phyloP scores from a whole-genome alignment of 2,113 vertebrate species.

The Alligator sinensis region DNA sequence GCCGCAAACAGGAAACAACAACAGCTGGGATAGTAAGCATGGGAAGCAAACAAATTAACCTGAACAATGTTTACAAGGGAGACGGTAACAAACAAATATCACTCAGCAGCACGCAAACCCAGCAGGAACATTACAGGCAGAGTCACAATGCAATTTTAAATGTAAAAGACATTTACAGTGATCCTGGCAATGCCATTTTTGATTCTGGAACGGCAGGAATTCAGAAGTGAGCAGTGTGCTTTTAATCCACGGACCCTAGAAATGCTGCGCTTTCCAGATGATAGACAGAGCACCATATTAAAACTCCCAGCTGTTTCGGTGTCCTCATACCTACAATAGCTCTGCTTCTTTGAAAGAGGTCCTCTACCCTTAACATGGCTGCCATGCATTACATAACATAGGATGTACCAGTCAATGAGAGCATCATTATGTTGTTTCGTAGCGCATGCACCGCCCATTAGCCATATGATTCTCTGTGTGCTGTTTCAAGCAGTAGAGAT shows the following conservation, averaged over 20 bases:
- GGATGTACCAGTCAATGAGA: slow-evolving; percentile 22
- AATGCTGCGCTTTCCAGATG: neutral
- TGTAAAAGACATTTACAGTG: neutral
- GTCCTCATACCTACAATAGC: slow-evolving; percentile 2
- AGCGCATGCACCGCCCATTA: neutral
- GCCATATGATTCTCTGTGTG: slow-evolving; percentile 21
- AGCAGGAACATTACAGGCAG: neutral
- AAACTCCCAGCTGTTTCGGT: neutral
- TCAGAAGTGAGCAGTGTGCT: neutral
- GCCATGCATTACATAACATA: slow-evolving; percentile 62
- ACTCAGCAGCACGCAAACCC: neutral
- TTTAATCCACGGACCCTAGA: neutral
- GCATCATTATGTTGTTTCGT: slow-evolving; percentile 23
- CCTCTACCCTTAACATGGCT: slow-evolving; percentile 63
- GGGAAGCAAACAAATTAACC: neutral
- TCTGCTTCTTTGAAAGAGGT: slow-evolving; percentile 54
- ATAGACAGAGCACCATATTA: neutral
- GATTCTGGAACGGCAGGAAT: neutral
- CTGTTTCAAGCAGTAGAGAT: neutral
- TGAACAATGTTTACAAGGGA: neutral
- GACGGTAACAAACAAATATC: neutral
- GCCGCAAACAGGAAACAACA: neutral
- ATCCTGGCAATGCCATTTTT: neutral
- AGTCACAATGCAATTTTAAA: neutral
- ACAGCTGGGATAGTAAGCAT: neutral